Evolutionary conservation across 2,113 vertebrate genomes (phyloP).

Genomic region (Alosa alosa): DNA sequence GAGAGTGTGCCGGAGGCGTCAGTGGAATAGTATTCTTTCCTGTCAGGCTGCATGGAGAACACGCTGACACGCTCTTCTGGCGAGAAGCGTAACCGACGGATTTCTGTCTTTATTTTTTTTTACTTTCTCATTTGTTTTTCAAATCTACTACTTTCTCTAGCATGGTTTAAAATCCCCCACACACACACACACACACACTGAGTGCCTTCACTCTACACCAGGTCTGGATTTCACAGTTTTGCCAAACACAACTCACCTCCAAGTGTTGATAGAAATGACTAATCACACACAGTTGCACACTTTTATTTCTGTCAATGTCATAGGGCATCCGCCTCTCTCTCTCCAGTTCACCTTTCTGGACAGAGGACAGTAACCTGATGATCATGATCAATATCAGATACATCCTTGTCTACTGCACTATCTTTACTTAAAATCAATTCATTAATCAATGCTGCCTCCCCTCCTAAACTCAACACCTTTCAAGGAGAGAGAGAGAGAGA

Average conservation of each 20-base stretch:
- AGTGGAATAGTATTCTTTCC: not conserved
- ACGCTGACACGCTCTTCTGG: not conserved
- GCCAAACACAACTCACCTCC: too few species aligned
- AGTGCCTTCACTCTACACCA: too few species aligned
- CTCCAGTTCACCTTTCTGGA: not conserved
- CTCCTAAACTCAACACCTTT: not conserved
- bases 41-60: constrained; percentile 9
- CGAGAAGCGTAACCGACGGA: not conserved
- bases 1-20: not conserved
- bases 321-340: not conserved
- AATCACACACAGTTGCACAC: too few species aligned
- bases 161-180: too few species aligned
- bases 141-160: not conserved
- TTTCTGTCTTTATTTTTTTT: not conserved
- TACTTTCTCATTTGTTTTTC: not conserved
- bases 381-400: not conserved
- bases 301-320: too few species aligned
- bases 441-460: not conserved
- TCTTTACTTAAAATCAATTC: not conserved
- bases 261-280: too few species aligned
- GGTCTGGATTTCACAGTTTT: too few species aligned
- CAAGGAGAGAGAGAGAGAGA: not conserved
- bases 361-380: not conserved
- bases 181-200: too few species aligned
- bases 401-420: not conserved